Percentiles rank a stretch among this genome's conserved stretches.
Conservation (phyloP, 2,888 invertebrate species). For the Endomychus coccineus region DNA sequence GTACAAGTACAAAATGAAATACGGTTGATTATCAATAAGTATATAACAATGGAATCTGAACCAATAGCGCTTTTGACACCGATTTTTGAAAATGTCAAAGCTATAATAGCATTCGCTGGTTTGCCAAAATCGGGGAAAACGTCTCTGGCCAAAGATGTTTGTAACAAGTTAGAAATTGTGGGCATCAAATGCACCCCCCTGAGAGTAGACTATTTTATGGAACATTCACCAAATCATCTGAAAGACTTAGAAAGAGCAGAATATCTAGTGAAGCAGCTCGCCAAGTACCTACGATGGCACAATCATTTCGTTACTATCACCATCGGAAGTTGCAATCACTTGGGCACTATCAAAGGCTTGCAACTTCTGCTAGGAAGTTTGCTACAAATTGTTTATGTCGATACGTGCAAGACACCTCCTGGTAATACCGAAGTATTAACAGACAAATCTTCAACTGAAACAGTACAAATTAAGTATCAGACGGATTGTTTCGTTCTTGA, state of each 20-base stretch:
- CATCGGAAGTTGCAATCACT: not conserved
- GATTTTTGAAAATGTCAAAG: not conserved
- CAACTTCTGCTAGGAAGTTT: not conserved
- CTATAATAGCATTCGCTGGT: not conserved
- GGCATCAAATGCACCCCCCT: not conserved
- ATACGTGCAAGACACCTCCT: no score
- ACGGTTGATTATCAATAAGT: not conserved
- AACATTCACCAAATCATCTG: not conserved
- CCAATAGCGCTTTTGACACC: not conserved
- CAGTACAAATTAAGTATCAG: not conserved
- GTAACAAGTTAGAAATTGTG: not conserved
- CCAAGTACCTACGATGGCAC: not conserved
- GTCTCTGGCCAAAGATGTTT: conserved; percentile 1
- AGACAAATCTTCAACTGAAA: conserved; percentile 1
- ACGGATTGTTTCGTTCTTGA: not conserved
- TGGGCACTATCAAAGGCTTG: not conserved
- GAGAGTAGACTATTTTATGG: not conserved
- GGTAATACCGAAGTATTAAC: no score
- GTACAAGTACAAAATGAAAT: not conserved
- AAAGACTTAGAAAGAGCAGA: no score
- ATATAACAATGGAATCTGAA: not conserved
- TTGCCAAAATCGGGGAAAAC: not conserved
- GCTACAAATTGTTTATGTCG: conserved; percentile 1
- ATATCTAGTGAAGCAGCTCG: not conserved
- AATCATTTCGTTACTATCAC: not conserved